Evolutionary conservation across 2,113 vertebrate species (phyloP), one percentile per base, ranked within the genome.

Genomic region (Prunella fulvescens): DNA sequence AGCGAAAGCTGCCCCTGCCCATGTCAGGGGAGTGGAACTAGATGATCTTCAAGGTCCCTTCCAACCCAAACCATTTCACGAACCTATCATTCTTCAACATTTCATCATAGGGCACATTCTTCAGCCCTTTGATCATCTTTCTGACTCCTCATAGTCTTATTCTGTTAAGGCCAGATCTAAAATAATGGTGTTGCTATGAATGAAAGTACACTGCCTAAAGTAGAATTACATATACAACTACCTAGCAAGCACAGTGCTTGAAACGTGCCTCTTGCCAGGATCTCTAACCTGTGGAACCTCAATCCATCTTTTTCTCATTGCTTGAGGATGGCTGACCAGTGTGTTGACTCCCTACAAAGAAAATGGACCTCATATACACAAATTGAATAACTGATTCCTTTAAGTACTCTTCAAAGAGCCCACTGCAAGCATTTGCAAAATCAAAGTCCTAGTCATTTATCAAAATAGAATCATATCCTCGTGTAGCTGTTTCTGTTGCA

Each of bases 401-500:
- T 48, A 53, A 42, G 40, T 87, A 84, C 22, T 74, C 61, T 88
- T 88, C 24, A 47, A 88, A 94, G 50, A 70, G 14, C 28, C 26
- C 50, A 33, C 29, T 4, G 11, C 37, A 73, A 77, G 19, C 22
- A 54, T 90, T 73, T 88, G 35, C 25, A 73, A 58, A 50, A 50
- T 79, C 35, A 71, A 76, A 71, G 17, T 57, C 61, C 33, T n/a
- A 56, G 44, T 7, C 47, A 95, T 91, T 95, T 96, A 86, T 81
- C 57, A 85, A 84, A 92, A 81, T 47, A 67, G 74, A 93, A 77
- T 51, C 48, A 74, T 76, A 66, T 81, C 66, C 76, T 77, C 5
- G 14, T 93, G 94, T 91, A 96, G 62, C 74, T 96, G 42, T 84
- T 88, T 80, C 83, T 97, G 29, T 92, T 60, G 72, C 72, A 96